Conservation (phyloP, 2,113 vertebrate species). For the Microcebus murinus region DNA sequence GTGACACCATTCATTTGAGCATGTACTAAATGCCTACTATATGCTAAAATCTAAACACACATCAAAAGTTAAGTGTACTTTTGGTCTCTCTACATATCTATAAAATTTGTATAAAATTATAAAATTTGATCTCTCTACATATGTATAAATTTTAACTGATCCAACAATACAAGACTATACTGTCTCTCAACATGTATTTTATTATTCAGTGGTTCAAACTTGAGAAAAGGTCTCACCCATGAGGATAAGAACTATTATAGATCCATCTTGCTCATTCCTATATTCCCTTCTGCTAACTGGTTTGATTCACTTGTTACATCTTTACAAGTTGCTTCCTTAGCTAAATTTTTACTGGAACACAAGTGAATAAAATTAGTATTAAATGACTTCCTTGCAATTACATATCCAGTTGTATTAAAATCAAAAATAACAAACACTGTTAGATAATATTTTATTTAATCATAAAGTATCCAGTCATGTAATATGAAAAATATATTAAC, state of each 20-base stretch:
- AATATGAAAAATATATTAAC: too few species aligned
- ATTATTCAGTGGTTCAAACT: not conserved
- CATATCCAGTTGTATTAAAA: not conserved
- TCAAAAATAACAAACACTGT: not conserved
- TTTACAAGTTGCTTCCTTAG: not conserved
- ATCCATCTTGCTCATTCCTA: not conserved
- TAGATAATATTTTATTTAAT: not conserved
- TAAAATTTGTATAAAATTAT: too few species aligned
- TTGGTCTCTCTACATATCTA: not conserved
- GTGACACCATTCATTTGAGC: not conserved
- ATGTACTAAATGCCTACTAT: not conserved
- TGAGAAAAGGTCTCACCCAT: not conserved
- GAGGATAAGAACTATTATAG: not conserved
- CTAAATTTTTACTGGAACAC: slow-evolving; percentile 18
- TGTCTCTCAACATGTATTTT: not conserved
- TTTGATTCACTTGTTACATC: not conserved
- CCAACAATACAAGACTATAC: not conserved
- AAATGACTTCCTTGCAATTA: slow-evolving; percentile 10
- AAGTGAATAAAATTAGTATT: slow-evolving; percentile 25
- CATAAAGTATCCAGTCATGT: too few species aligned
- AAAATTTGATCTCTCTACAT: not conserved
- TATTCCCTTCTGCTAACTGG: not conserved
- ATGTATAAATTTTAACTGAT: not conserved
- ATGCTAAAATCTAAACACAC: not conserved
- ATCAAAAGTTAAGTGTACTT: not conserved